phyloP scores from a whole-genome alignment of 2,113 vertebrate genomes.

The Carlito syrichta region DNA sequence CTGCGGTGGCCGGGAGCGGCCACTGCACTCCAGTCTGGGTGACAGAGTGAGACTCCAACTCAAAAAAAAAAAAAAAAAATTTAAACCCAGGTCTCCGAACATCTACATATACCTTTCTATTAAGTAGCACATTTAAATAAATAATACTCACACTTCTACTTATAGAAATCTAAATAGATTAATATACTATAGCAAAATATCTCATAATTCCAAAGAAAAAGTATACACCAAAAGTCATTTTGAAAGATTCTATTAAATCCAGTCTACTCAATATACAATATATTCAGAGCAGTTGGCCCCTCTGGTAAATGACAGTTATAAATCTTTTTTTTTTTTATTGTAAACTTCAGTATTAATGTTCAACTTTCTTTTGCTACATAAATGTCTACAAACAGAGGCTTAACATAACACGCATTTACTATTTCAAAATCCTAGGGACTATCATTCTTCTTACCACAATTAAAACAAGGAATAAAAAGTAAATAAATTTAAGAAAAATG shows the following conservation, averaged over 20 bases:
- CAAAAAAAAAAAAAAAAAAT: too few species aligned
- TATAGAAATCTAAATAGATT: background rate
- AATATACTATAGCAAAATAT: background rate
- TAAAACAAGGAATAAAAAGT: background rate
- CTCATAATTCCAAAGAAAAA: background rate
- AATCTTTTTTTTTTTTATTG: background rate
- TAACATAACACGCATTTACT: background rate
- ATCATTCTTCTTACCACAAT: background rate
- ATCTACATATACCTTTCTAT: background rate
- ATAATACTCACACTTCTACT: background rate
- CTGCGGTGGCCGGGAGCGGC: too few species aligned
- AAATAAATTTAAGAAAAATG: background rate
- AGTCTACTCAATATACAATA: background rate
- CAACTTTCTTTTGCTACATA: background rate
- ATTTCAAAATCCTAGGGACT: background rate
- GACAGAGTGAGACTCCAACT: too few species aligned
- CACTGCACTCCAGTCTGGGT: too few species aligned
- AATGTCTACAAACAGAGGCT: background rate
- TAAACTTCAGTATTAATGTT: background rate
- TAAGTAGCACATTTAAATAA: conserved; percentile 6
- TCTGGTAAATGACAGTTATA: background rate
- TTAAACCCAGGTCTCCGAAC: background rate
- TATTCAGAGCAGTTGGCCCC: background rate
- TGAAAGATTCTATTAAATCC: background rate
- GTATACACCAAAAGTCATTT: background rate